Evolutionary conservation across 2,888 invertebrate genomes (phyloP).

Genomic region (Drosophila paranaensis): DNA sequence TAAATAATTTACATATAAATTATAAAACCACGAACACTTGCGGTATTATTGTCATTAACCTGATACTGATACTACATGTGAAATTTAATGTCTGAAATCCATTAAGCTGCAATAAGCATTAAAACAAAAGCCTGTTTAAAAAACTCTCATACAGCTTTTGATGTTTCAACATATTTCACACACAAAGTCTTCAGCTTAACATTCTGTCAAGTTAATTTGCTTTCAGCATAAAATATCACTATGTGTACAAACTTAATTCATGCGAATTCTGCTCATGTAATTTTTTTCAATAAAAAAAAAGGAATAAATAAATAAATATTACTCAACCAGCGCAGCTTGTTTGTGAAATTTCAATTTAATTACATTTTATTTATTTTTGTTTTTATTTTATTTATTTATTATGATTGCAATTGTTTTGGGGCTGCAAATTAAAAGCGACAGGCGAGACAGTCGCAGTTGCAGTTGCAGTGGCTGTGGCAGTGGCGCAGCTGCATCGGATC

Average conservation of each 20-base stretch:
- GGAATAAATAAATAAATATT: background rate
- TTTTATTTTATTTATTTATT: conserved; percentile 37
- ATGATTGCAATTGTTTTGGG: conserved; percentile 29
- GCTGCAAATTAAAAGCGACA: conserved; percentile 17
- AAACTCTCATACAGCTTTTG: background rate
- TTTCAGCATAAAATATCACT: background rate
- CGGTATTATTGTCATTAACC: background rate
- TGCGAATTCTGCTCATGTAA: background rate
- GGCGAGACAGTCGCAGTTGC: background rate
- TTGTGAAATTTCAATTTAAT: conserved; percentile 40
- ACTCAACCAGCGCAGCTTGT: background rate
- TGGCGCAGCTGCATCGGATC: conserved; percentile 4
- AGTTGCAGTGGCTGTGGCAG: too few species aligned
- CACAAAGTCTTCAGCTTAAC: conserved; percentile 1
- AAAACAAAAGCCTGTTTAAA: background rate
- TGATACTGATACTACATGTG: background rate
- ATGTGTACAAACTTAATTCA: conserved; percentile 1
- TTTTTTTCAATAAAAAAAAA: background rate
- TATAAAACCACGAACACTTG: background rate
- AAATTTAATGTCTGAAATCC: background rate
- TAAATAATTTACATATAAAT: background rate
- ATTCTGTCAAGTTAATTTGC: conserved; percentile 3
- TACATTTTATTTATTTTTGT: conserved; percentile 21
- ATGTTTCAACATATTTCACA: background rate
- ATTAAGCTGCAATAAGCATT: background rate